Evolutionary conservation across 1,140 invertebrate genomes (phyloP).

Genomic region (Lanistes nyassanus): DNA sequence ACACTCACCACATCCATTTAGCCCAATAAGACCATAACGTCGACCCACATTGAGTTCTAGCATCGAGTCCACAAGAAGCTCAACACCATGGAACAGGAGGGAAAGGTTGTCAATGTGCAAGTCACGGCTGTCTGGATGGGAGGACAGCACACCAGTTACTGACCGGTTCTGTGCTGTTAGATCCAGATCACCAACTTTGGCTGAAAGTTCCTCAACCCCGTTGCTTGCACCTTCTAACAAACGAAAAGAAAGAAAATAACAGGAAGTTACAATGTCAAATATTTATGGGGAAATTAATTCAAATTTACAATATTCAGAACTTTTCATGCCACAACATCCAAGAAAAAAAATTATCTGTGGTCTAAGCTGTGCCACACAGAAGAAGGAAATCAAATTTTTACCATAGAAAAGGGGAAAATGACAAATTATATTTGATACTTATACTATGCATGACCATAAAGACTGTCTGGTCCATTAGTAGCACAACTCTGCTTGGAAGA

Average conservation of each 20-base stretch:
- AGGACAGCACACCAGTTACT: constrained; percentile 92
- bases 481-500: too few relatives aligned
- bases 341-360: too few relatives aligned
- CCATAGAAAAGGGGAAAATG: too few relatives aligned
- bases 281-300: too few relatives aligned
- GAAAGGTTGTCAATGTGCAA: constrained; percentile 97
- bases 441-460: too few relatives aligned
- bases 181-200: constrained; percentile 77
- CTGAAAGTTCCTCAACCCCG: constrained; percentile 87
- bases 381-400: too few relatives aligned
- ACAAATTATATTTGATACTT: too few relatives aligned
- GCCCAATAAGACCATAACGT: constrained; percentile 94
- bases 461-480: too few relatives aligned
- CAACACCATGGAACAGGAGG: constrained; percentile 97
- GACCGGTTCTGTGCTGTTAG: constrained; percentile 93
- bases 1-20: constrained; percentile 91
- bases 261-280: not conserved
- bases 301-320: too few relatives aligned
- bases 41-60: constrained; percentile 96
- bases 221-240: constrained; percentile 15
- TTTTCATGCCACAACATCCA: too few relatives aligned
- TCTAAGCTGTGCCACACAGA: too few relatives aligned
- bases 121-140: constrained; percentile 94
- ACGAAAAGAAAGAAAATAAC: constrained; percentile 3
- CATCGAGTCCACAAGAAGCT: constrained; percentile 94